phyloP scores from a whole-genome alignment of 1,140 invertebrate species.

The Trichonephila clavipes region DNA sequence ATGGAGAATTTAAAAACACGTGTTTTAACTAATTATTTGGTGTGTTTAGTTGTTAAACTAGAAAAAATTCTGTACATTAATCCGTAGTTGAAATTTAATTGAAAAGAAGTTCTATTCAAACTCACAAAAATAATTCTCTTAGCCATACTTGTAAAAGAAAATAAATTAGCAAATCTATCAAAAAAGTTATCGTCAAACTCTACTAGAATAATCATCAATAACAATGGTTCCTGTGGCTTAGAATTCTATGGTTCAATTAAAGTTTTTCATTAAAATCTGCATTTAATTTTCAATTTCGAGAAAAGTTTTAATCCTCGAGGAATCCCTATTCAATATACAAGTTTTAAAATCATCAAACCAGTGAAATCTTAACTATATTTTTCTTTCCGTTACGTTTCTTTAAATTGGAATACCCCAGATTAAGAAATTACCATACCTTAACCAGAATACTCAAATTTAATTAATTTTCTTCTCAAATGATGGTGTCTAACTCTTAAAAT shows the following conservation, averaged over 20 bases:
- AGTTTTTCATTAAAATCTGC: neutral
- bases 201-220: neutral
- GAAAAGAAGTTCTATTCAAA: too few species aligned
- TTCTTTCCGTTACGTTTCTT: neutral
- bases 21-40: too few species aligned
- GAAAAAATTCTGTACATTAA: too few species aligned
- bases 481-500: neutral
- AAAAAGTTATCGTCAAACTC: neutral
- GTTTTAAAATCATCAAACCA: neutral
- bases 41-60: too few species aligned
- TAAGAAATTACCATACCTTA: neutral
- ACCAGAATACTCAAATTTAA: neutral
- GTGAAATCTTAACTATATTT: neutral
- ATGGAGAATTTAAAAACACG: too few species aligned
- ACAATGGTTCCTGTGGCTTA: neutral
- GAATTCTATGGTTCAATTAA: neutral
- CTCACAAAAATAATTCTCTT: too few species aligned
- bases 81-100: too few species aligned
- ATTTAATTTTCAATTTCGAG: slow-evolving; percentile 19
- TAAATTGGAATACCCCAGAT: neutral
- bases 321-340: neutral
- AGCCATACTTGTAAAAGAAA: neutral
- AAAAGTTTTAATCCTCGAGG: neutral
- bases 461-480: neutral
- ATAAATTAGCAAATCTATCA: neutral